Base-by-base conservation (phyloP, 2,797 vertebrate genomes). In the Trachops cirrhosus region DNA sequence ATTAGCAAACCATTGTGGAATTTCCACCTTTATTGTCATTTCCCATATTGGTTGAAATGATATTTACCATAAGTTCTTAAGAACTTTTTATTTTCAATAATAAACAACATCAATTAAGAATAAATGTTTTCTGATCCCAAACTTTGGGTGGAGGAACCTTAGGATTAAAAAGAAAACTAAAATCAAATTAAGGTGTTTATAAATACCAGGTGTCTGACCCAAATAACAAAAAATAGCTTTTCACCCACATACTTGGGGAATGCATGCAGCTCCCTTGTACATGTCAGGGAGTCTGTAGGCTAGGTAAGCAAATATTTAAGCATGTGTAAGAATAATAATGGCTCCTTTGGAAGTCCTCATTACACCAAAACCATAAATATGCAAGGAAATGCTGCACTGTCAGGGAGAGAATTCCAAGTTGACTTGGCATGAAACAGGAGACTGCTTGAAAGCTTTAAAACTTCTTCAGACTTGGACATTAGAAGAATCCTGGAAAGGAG, bases 401-500 rank as follows among this genome's bases (percentile, higher is more conserved):
- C 67, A 62, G 34, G 7, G 34, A 89, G 21, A 91, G 52, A 83
- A 86, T 87, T 59, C 77, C 78, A 95, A 86, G 54, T 22, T 71
- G 89, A 80, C 41, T 52, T 86, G 22, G 57, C 41, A 50, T 64
- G 32, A 91, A 82, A 46, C 70, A 92, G 52, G n/a, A 62, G 37
- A 57, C 9, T 39, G 15, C 46, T 37, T 54, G 52, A 86, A 50
- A 86, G 67, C 34, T 88, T 62, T 86, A 52, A 90, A 95, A 86
- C 26, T 18, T 92, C 59, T 87, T 93, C 54, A 92, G n/a, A 94
- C 22, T 70, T 83, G 68, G 41, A 87, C 78, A 89, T 78, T 71
- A 73, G 71, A 87, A 93, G 68, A 93, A 74, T 75, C n/a, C 62
- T 95, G 50, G 59, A 94, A 94, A 46, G n/a, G 9, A 89, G 44